Evolutionary conservation across 2,113 vertebrate species (phyloP).

Genomic region (Mus spicilegus): DNA sequence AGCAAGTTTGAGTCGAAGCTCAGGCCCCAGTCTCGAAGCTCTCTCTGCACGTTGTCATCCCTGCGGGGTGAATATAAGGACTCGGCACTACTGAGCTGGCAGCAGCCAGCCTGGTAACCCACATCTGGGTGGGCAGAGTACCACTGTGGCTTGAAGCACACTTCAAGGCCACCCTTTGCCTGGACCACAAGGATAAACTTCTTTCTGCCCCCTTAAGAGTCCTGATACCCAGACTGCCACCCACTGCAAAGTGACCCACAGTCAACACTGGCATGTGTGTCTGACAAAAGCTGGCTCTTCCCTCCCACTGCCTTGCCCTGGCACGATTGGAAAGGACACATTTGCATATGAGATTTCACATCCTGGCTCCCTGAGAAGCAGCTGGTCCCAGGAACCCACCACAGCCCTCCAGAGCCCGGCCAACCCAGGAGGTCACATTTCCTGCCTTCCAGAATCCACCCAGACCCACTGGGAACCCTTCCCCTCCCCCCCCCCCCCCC

Average conservation of each 20-base stretch:
- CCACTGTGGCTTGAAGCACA: neutral
- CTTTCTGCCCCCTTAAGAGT: neutral
- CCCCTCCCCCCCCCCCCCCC: neutral
- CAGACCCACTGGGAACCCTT: neutral
- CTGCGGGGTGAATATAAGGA: constrained; percentile 80
- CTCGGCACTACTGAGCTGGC: neutral
- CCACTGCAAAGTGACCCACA: neutral
- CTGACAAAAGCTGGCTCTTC: neutral
- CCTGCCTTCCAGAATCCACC: neutral
- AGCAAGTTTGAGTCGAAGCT: constrained; percentile 92
- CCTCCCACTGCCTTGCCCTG: neutral
- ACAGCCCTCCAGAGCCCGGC: neutral
- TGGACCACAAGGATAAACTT: neutral
- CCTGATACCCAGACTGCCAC: neutral
- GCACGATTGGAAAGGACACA: too few relatives aligned
- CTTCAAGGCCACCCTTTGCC: neutral
- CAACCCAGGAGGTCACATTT: neutral
- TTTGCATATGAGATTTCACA: neutral
- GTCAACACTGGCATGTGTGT: too few relatives aligned
- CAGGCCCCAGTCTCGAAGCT: constrained; percentile 94
- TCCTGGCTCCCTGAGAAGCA: neutral
- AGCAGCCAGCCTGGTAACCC: neutral
- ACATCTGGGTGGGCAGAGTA: neutral
- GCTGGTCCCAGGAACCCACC: neutral
- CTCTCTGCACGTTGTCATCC: constrained; percentile 90